Conservation (phyloP, 2,113 vertebrate genomes). For the Tyto alba region DNA sequence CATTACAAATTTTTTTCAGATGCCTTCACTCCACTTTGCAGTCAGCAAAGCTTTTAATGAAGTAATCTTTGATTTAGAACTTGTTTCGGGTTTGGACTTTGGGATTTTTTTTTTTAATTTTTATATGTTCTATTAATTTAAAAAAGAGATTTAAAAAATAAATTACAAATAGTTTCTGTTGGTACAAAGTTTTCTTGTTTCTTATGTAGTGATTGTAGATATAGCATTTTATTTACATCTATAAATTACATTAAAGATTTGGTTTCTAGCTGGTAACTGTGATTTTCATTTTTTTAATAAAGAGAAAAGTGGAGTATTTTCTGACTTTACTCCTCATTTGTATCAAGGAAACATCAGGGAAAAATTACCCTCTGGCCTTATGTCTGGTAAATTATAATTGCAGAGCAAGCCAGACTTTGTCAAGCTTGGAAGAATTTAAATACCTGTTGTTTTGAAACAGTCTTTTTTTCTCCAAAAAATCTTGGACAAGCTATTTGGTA, state of each 20-base stretch:
- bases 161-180: neutral
- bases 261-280: neutral
- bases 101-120: neutral
- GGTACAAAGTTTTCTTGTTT: neutral
- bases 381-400: slow-evolving; percentile 26
- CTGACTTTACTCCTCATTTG: slow-evolving; percentile 29
- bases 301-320: slow-evolving; percentile 18
- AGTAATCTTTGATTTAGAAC: neutral
- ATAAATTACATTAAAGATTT: slow-evolving; percentile 28
- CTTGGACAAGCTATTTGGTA: neutral
- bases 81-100: neutral
- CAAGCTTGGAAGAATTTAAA: slow-evolving; percentile 8
- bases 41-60: neutral
- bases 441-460: neutral
- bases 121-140: neutral
- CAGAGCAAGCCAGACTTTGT: neutral
- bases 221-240: neutral
- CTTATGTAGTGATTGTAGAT: neutral
- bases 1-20: neutral
- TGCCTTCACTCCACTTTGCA: neutral
- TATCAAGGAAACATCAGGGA: slow-evolving; percentile 24
- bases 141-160: neutral
- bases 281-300: slow-evolving; percentile 26
- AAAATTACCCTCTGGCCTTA: slow-evolving; percentile 33
- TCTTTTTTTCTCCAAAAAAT: neutral